Base-by-base conservation (phyloP, 1,140 invertebrate genomes). In the Orius insidiosus region DNA sequence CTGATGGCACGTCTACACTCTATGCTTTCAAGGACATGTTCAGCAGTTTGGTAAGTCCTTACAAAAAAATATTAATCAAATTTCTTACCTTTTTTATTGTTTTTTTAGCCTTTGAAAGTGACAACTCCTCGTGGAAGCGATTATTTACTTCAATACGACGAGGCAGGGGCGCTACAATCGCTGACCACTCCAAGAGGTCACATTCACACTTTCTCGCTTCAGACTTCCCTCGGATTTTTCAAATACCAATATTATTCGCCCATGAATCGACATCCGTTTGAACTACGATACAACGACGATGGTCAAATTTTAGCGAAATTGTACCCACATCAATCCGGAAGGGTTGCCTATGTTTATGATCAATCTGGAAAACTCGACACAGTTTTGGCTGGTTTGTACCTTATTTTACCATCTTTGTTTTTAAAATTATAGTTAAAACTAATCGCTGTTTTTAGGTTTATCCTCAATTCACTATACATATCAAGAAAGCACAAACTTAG, bases 211-310 rank as follows among this genome's bases (percentile, higher is more conserved):
- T 95, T 96, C 61, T 81, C 81, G 1, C 68, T 90, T 5, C 85
- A 94, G 62, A 89, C 87, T 0, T 88, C 87, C 0, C 65, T 95
- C 2, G 89, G 90, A 13, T 88, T 86, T 60, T 90, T 89, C 60
- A 89, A 89, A 58, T 86, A 92, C 56, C 80, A 86, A 56, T 89
- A 92, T 62, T 85, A 80, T 56, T 85, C 86, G 3, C 85, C 87
- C 2, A 84, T 88, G 69, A 85, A 83, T 54, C 70, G 83, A 38
- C 82, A 88, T 68, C 83, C 85, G 1, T 92, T 87, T 57, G 83
- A 89, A 60, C 80, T 92, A 36, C 67, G 89, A 1, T 92, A 89
- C 63, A 88, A 90, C 54, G 87, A 92, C 51, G 76, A 87, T 47
- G 85, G 85, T 0, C 81, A 86, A 57, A 83, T 92, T 32, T 59